These are phyloP conservation scores for Netelia melanura DNA, from an alignment of 2,888 invertebrate species.

Conservation along the genomic window DNA sequence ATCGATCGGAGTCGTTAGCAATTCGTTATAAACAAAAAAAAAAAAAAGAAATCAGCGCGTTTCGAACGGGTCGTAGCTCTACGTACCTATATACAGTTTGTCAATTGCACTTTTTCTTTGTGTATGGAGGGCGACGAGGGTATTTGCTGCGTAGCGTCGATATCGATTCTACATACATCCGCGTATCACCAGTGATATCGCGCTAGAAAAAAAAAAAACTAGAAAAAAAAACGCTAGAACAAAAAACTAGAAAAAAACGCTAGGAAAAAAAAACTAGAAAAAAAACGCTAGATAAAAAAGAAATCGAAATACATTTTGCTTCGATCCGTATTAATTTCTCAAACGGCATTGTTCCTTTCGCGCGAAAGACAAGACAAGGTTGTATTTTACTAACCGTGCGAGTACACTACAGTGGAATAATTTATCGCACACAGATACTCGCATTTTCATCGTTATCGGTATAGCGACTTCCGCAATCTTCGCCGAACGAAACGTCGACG, in stretches of 20 bases:
- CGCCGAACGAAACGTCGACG: conserved; percentile 20
- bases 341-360: background rate
- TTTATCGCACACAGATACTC: conserved; percentile 35
- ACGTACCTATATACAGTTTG: background rate
- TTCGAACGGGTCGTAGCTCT: background rate
- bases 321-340: background rate
- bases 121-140: background rate
- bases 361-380: background rate
- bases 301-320: background rate
- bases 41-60: background rate
- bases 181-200: too few relatives aligned
- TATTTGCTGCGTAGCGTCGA: background rate
- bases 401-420: conserved; percentile 44
- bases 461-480: conserved; percentile 64
- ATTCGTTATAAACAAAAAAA: too few relatives aligned
- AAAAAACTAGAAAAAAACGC: too few relatives aligned
- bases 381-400: conserved; percentile 4
- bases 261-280: too few relatives aligned
- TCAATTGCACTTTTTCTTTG: background rate
- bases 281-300: too few relatives aligned
- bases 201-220: too few relatives aligned
- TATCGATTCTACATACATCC: background rate
- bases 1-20: too few relatives aligned
- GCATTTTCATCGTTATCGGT: conserved; percentile 44
- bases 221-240: too few relatives aligned